These are phyloP conservation scores for Madoqua kirkii DNA, from an alignment of 2,113 vertebrate species.

Conservation along the genomic window DNA sequence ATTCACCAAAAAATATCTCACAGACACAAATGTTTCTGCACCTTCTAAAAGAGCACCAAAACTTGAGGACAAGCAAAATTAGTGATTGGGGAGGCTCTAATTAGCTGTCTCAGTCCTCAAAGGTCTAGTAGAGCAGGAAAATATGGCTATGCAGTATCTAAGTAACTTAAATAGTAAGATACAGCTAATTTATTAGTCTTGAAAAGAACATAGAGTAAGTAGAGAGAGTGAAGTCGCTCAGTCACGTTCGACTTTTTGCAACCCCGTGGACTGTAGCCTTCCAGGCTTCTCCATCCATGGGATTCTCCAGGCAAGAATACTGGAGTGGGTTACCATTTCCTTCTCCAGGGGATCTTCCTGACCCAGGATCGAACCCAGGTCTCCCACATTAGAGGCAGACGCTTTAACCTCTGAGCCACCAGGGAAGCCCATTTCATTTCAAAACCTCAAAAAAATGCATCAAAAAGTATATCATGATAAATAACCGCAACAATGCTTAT, in stretches of 20 bases:
- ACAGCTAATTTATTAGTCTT: background rate
- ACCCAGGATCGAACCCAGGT: too few species aligned
- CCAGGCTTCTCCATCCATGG: too few species aligned
- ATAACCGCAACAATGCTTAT: background rate
- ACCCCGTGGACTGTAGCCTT: too few species aligned
- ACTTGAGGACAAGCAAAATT: background rate
- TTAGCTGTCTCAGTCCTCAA: background rate
- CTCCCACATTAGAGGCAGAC: too few species aligned
- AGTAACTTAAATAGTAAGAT: background rate
- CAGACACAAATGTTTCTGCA: background rate
- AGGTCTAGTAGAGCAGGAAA: background rate
- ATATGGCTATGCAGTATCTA: background rate
- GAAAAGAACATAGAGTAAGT: background rate
- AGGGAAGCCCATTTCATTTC: background rate
- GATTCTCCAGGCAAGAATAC: too few species aligned
- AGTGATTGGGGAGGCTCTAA: background rate
- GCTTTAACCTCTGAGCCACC: too few species aligned
- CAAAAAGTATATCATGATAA: background rate
- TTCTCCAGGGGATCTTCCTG: too few species aligned
- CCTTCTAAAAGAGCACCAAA: background rate
- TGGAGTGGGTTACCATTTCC: too few species aligned
- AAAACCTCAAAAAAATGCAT: background rate
- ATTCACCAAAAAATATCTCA: background rate
- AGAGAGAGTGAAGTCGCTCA: too few species aligned
- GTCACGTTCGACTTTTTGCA: too few species aligned